A percentile compares a stretch with the other conserved stretches of the same genome.
phyloP scores from a whole-genome alignment of 2,113 vertebrate genomes.

The Setophaga petechia region DNA sequence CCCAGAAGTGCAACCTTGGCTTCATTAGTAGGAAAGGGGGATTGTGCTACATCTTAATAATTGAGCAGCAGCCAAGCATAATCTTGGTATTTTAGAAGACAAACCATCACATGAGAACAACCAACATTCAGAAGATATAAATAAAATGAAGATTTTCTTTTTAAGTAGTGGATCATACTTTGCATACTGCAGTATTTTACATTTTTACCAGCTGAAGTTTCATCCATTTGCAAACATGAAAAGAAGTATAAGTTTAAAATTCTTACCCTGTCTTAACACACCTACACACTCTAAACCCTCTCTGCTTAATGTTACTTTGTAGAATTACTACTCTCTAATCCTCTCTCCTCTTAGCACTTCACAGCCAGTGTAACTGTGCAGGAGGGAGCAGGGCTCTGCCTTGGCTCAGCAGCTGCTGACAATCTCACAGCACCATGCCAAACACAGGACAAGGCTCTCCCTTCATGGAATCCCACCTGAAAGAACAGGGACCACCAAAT shows the following conservation, averaged over 20 bases:
- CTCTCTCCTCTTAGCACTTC: not conserved
- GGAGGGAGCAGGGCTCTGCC: not conserved
- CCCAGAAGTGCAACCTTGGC: not conserved
- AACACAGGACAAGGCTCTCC: not conserved
- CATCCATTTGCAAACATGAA: not conserved
- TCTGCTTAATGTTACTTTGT: not conserved
- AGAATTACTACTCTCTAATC: not conserved
- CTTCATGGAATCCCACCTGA: not conserved
- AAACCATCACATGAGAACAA: not conserved
- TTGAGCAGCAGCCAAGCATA: not conserved
- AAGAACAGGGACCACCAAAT: not conserved
- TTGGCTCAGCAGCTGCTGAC: not conserved
- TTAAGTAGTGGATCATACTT: not conserved
- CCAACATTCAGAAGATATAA: not conserved
- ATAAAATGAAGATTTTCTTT: not conserved
- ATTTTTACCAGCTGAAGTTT: not conserved
- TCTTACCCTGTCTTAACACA: not conserved
- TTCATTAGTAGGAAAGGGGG: not conserved
- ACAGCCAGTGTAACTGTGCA: not conserved
- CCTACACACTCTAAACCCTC: not conserved
- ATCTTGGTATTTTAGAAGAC: not conserved
- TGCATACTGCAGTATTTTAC: not conserved
- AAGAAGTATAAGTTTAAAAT: not conserved
- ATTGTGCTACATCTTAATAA: not conserved
- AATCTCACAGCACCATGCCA: not conserved